Conservation (phyloP, 2,113 vertebrate species). For the Vulpes vulpes region DNA sequence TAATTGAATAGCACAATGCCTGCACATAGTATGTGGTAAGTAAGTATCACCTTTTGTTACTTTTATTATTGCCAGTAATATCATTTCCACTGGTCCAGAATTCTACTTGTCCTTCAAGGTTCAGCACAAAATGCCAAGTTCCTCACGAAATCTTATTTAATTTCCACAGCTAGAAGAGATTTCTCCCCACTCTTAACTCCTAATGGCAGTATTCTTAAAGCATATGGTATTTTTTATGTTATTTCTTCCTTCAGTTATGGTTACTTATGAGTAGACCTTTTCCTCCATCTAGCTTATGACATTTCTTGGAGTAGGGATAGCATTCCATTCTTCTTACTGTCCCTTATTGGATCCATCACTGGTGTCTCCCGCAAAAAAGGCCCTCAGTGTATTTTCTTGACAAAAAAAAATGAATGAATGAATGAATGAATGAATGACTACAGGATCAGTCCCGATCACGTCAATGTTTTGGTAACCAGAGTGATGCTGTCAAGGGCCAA, state of each 20-base stretch:
- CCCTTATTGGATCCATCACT: background rate
- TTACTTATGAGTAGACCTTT: background rate
- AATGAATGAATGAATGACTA: background rate
- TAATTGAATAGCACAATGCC: conserved; percentile 14
- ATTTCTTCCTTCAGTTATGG: background rate
- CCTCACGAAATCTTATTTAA: background rate
- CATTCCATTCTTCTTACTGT: background rate
- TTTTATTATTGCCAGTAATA: background rate
- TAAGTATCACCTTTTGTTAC: conserved; percentile 23
- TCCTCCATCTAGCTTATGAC: background rate
- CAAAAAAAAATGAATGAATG: background rate
- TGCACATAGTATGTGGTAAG: background rate
- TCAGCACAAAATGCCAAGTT: conserved; percentile 16
- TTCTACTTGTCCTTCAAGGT: background rate
- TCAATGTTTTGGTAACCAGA: background rate
- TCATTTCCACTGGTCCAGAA: conserved; percentile 5
- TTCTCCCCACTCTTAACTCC: background rate
- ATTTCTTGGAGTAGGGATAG: background rate
- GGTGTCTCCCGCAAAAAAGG: background rate
- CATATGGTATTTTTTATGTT: background rate
- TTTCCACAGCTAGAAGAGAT: background rate
- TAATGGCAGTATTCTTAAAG: conserved; percentile 17
- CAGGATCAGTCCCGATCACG: background rate
- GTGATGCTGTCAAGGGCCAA: background rate
- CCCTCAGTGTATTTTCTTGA: background rate